These are phyloP conservation scores for Listronotus oregonensis DNA, from an alignment of 1,140 invertebrate species.

Conservation along the genomic window DNA sequence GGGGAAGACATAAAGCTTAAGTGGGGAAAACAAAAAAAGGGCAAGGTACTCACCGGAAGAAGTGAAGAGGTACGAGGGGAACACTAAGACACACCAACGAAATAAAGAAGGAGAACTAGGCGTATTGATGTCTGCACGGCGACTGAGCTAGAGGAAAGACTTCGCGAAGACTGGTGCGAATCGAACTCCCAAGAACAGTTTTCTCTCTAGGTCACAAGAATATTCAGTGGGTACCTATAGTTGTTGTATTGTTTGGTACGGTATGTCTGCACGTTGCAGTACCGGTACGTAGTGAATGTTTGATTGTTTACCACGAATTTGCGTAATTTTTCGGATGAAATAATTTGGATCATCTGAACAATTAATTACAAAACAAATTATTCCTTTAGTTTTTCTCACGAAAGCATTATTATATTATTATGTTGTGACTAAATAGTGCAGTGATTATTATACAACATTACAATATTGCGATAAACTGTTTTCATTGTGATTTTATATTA, in stretches of 20 bases:
- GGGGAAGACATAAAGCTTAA: neutral
- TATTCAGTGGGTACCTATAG: slow-evolving; percentile 37
- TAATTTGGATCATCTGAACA: neutral
- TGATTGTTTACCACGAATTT: slow-evolving; percentile 14
- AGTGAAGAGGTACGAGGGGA: slow-evolving; percentile 33
- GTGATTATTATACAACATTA: no score
- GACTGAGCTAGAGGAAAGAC: slow-evolving; percentile 41
- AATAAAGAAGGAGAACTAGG: slow-evolving; percentile 41
- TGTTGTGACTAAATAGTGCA: no score
- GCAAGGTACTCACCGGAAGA: slow-evolving; percentile 42
- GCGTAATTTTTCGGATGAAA: slow-evolving; percentile 17
- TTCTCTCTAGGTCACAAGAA: slow-evolving; percentile 48
- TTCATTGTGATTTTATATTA: no score
- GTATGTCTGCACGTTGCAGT: slow-evolving; percentile 37
- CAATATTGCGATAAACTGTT: no score
- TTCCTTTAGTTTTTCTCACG: neutral
- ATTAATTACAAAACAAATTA: slow-evolving; percentile 12
- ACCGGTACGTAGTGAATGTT: slow-evolving; percentile 22
- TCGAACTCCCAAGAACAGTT: slow-evolving; percentile 40
- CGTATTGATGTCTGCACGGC: slow-evolving; percentile 46
- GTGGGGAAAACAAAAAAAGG: slow-evolving; percentile 22
- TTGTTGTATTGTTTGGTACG: slow-evolving; percentile 36
- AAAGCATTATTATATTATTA: no score
- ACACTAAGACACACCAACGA: slow-evolving; percentile 23
- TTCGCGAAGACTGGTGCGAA: slow-evolving; percentile 42